Evolutionary conservation across 92 coral and sea anemone species (phyloP).

Genomic region (Palythoa heliodiscus): DNA sequence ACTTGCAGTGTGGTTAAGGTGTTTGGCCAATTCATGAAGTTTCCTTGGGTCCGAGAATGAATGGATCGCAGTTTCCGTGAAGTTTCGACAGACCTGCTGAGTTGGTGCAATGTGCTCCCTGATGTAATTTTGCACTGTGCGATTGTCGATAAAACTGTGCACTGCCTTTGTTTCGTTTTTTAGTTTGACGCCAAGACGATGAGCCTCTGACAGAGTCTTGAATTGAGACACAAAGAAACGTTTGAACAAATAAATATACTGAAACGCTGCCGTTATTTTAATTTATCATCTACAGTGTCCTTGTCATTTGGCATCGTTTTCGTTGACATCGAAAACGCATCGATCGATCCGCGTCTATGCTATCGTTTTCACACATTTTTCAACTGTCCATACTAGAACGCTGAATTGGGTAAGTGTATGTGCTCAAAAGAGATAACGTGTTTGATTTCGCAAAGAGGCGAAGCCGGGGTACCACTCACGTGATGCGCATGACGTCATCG

Average conservation of each 20-base stretch:
- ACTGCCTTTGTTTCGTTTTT: constrained; percentile 57
- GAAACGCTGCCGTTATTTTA: too few relatives aligned
- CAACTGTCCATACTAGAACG: too few relatives aligned
- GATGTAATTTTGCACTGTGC: constrained; percentile 67
- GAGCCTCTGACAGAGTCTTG: constrained; percentile 26
- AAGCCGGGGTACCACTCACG: too few relatives aligned
- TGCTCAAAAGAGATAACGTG: too few relatives aligned
- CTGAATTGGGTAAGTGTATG: too few relatives aligned
- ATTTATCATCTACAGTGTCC: too few relatives aligned
- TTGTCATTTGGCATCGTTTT: too few relatives aligned
- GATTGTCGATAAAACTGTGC: constrained; percentile 57
- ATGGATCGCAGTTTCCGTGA: constrained; percentile 51
- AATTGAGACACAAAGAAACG: neutral
- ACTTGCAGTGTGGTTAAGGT: constrained; percentile 59
- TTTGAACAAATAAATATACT: neutral
- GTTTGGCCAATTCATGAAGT: constrained; percentile 53
- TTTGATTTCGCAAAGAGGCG: too few relatives aligned
- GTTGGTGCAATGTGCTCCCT: constrained; percentile 65
- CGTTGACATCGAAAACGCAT: too few relatives aligned
- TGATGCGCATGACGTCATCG: too few relatives aligned
- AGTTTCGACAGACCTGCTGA: constrained; percentile 65
- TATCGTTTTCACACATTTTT: too few relatives aligned
- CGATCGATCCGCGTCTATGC: too few relatives aligned
- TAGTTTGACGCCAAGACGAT: constrained; percentile 27
- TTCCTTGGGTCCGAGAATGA: constrained; percentile 47